Evolutionary conservation across 2,888 invertebrate genomes (phyloP).

Genomic region (Pollenia labialis): DNA sequence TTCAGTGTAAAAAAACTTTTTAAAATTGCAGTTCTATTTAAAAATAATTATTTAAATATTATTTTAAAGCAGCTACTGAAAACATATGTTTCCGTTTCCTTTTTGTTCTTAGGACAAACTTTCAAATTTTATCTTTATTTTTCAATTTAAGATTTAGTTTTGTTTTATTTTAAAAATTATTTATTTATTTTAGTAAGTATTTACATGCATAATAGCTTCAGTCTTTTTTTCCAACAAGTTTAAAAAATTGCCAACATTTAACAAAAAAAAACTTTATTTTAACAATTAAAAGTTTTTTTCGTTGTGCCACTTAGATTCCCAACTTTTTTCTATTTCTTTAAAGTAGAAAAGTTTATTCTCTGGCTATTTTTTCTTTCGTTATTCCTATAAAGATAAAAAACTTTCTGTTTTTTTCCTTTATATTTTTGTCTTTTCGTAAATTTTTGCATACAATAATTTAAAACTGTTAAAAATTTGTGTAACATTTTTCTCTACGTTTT

Average conservation of each 20-base stretch:
- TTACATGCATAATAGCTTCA: neutral
- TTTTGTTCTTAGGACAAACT: too few relatives aligned
- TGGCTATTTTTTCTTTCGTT: neutral
- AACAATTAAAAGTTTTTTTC: slow-evolving; percentile 29
- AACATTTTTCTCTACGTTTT: slow-evolving; percentile 27
- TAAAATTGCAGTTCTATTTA: too few relatives aligned
- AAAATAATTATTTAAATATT: too few relatives aligned
- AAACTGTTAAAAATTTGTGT: slow-evolving; percentile 44
- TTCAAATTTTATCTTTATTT: neutral
- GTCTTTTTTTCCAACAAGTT: too few relatives aligned
- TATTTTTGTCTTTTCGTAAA: slow-evolving; percentile 2
- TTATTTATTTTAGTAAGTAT: neutral
- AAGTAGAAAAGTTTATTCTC: slow-evolving; percentile 40
- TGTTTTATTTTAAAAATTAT: neutral
- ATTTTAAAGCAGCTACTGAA: too few relatives aligned
- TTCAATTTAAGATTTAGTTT: slow-evolving; percentile 1
- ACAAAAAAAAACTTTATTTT: neutral
- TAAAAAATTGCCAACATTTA: neutral
- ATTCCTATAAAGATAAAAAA: slow-evolving; percentile 37
- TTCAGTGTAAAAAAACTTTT: too few relatives aligned
- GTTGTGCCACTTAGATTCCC: neutral
- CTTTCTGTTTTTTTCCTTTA: slow-evolving; percentile 37
- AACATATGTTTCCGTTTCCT: too few relatives aligned
- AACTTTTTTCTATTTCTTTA: neutral
- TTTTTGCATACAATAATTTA: slow-evolving; percentile 34